Evolutionary conservation across 2,888 invertebrate species (phyloP), one percentile per base, ranked within the genome.

Genomic region (Drosophila kambysellisi): DNA sequence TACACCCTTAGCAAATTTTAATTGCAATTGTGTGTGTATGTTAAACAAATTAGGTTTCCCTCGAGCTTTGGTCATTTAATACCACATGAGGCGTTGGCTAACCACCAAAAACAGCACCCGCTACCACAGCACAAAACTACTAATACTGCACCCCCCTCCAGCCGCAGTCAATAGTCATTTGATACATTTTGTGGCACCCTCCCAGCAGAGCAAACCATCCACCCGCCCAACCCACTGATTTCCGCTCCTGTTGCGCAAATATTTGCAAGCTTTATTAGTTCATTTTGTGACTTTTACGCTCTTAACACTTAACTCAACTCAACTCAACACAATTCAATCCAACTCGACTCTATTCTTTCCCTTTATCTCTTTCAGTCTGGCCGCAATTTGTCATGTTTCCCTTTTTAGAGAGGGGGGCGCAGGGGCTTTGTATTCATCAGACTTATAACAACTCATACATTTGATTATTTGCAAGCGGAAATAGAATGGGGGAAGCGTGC

Each of bases 41-140:
- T 74, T 79, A 71, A 86, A 81, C 88, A 83, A 87, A 88, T 87
- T 87, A 81, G 77, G 72, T 74, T 82, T 83, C 77, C 83, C 76
- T 67, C 58, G 52, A 70, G 74, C 69, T 69, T 74, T 70, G 78
- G 75, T 78, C 74, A 81, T 64, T 73, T 60, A 70, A 70, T 69
- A 79, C 71, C 41, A 56, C 39, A 56, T 46, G 53, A 54, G 73
- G 68, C 75, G 65, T 59, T 75, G 88, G 77, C 77, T 80, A 81
- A 82, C 88, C 88, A 79, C 70, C 78, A 69, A 73, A 65, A 48
- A 64, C 37, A 66, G 77, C 77, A 82, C 67, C 76, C 74, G 41
- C 63, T 53, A 37, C 51, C 54, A 41, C 63, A 69, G 37, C n/a
- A 58, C 56, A 39, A 39, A 56, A 39, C 46, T 15, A 15, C 15